phyloP scores from a whole-genome alignment of 2,888 invertebrate species.

The Rhimphoctona megacephalus region DNA sequence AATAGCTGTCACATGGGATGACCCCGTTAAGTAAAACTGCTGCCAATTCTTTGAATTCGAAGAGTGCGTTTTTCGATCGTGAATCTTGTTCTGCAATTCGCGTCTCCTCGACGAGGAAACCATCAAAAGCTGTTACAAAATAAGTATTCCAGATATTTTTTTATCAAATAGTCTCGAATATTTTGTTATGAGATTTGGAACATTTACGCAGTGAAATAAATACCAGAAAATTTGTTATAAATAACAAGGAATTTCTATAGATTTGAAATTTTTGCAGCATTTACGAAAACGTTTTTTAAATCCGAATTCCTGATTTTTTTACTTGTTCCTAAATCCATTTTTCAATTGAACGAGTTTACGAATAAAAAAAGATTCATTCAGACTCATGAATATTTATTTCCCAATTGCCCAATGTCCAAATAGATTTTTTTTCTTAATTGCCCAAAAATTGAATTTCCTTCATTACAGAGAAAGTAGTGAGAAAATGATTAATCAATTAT shows the following conservation, averaged over 20 bases:
- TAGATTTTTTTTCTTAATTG: background rate
- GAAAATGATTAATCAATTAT: background rate
- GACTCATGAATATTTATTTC: background rate
- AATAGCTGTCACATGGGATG: too few relatives aligned
- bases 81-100: conserved; percentile 12
- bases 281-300: background rate
- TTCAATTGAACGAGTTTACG: background rate
- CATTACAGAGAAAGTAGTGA: too few relatives aligned
- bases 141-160: background rate
- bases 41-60: background rate
- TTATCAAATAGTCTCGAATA: background rate
- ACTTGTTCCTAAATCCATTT: background rate
- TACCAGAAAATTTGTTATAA: background rate
- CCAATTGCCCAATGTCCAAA: background rate
- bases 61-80: background rate
- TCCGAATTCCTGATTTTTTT: too few relatives aligned
- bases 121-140: background rate
- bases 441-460: too few relatives aligned
- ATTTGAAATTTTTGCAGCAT: background rate
- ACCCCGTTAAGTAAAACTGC: background rate
- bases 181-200: background rate
- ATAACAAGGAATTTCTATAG: background rate
- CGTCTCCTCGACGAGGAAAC: background rate
- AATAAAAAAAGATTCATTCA: background rate
- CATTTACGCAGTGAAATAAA: background rate